Base-by-base conservation (phyloP, 2,888 invertebrate genomes). In the Norana najaformis region DNA sequence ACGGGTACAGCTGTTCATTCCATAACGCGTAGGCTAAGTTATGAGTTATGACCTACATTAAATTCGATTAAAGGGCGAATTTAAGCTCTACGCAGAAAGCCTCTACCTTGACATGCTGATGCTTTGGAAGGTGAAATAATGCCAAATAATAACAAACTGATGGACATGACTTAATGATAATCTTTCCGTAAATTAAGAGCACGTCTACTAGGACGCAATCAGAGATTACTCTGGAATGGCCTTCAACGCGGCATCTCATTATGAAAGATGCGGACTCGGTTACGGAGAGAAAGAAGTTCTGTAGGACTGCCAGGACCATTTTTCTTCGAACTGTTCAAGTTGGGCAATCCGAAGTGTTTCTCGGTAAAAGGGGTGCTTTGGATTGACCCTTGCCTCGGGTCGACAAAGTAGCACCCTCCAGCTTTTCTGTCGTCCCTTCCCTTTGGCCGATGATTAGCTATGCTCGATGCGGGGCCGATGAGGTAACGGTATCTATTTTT, bases 401-500 rank as follows among this genome's bases (percentile, higher is more conserved):
- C 69, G 69, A 69, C 69, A 8, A 69, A 69, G 16, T 13, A n/a
- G 8, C 69, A 69, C 69, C 69, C 69, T 69, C 69, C 69, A 30
- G n/a, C 69, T 69, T 69, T 69, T 69, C 69, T 69, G n/a, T 1
- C n/a, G 69, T 69, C 69, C 69, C 69, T 69, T 69, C 69, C 69
- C 69, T 69, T 69, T 69, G 53, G 53, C 53, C 23, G 30, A 11
- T 30, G 69, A 69, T 69, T 69, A 69, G 69, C n/a, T 69, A 69
- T 69, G 30, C 69, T 69, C 69, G 69, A n/a, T 69, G 69, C 30
- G 69, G n/a, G 69, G 69, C 69, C 69, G 69, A 69, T 69, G 69
- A 69, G 69, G 69, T 69, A 69, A 69, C 69, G 69, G 69, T n/a
- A 13, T 69, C 69, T 69, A 69, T 69, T 69, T 69, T 69, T 69